Conservation (phyloP, 1,140 invertebrate genomes). For the Stenopsyche tienmushanensis region DNA sequence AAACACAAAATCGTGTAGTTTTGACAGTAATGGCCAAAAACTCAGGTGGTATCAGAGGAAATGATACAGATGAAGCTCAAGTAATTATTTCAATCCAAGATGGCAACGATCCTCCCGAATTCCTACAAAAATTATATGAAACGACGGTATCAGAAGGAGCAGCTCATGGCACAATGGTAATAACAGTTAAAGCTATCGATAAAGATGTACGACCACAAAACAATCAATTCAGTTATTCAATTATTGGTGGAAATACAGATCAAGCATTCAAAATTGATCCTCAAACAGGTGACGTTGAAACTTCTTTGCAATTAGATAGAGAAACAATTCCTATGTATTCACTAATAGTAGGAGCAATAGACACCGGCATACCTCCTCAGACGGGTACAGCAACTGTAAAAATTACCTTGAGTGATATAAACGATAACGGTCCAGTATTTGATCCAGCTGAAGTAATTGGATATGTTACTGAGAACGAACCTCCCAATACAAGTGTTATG, state of each 20-base stretch:
- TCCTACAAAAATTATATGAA: slow-evolving; percentile 74
- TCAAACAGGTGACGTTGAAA: slow-evolving; percentile 79
- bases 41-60: slow-evolving; percentile 85
- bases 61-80: slow-evolving; percentile 93
- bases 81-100: slow-evolving; percentile 92
- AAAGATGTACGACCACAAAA: slow-evolving; percentile 90
- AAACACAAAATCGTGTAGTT: slow-evolving; percentile 87
- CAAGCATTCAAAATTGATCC: slow-evolving; percentile 89
- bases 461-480: slow-evolving; percentile 85
- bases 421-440: slow-evolving; percentile 91
- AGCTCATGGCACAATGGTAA: slow-evolving; percentile 67
- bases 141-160: slow-evolving; percentile 77
- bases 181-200: slow-evolving; percentile 82
- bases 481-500: slow-evolving; percentile 80
- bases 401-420: slow-evolving; percentile 80
- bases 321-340: slow-evolving; percentile 77
- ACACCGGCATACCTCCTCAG: slow-evolving; percentile 82
- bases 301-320: slow-evolving; percentile 73
- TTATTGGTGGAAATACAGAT: slow-evolving; percentile 79
- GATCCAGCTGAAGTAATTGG: slow-evolving; percentile 69
- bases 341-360: slow-evolving; percentile 86
- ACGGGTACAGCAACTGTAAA: slow-evolving; percentile 83
- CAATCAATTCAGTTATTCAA: slow-evolving; percentile 89
- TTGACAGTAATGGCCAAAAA: slow-evolving; percentile 95
- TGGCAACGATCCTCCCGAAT: slow-evolving; percentile 94